Evolutionary conservation across 2,888 invertebrate genomes (phyloP).

Genomic region (Cactoblastis cactorum): DNA sequence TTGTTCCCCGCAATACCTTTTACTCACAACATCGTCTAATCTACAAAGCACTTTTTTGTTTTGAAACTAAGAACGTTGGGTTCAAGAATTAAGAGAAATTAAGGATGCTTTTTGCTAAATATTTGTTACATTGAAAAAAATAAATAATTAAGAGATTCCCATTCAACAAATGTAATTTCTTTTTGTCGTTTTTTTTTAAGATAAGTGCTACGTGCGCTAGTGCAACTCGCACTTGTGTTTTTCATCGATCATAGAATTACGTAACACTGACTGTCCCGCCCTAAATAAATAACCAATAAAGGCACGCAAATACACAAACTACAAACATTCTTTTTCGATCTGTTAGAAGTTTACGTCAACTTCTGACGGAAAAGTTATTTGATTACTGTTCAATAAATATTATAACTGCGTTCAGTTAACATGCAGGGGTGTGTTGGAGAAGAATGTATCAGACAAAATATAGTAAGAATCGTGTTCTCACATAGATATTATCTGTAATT

Average conservation of each 20-base stretch:
- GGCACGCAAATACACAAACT: neutral
- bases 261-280: neutral
- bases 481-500: no score
- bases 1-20: slow-evolving; percentile 1
- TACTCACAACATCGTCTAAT: neutral
- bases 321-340: neutral
- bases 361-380: neutral
- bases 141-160: no score
- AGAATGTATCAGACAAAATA: no score
- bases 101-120: no score
- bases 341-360: neutral
- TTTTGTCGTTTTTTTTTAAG: no score
- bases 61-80: neutral
- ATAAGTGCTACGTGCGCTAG: no score
- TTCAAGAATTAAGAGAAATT: no score
- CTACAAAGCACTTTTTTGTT: neutral
- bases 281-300: slow-evolving; percentile 5
- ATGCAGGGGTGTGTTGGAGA: no score
- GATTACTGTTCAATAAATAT: neutral
- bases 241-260: neutral
- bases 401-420: no score
- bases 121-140: no score
- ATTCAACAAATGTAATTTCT: no score
- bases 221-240: neutral
- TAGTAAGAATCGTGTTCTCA: no score